These are phyloP conservation scores for Pollenia griseotomentosa DNA, from an alignment of 2,888 invertebrate species.

Conservation along the genomic window DNA sequence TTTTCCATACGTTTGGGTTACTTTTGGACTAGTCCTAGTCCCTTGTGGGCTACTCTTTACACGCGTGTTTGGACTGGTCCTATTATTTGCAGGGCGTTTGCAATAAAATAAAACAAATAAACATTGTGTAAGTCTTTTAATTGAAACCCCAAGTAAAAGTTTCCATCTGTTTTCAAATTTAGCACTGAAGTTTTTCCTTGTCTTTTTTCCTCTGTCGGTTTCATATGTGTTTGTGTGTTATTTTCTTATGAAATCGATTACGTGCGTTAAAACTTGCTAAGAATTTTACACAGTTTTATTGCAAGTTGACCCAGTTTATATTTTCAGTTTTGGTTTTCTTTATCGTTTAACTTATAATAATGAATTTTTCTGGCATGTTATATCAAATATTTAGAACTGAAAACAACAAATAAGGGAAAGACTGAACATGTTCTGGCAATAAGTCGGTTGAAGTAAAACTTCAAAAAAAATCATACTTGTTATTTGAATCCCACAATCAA, in stretches of 20 bases:
- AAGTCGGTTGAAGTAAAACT: no score
- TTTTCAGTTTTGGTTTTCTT: neutral
- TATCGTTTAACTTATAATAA: constrained; percentile 5
- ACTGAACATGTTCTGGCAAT: no score
- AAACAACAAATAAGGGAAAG: no score
- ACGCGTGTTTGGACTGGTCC: no score
- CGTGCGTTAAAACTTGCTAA: constrained; percentile 21
- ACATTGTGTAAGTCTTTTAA: constrained; percentile 21
- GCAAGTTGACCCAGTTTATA: constrained; percentile 48
- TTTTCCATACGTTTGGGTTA: no score
- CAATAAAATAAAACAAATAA: constrained; percentile 35
- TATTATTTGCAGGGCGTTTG: no score
- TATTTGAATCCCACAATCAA: no score
- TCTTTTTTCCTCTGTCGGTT: neutral
- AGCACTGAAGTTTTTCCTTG: constrained; percentile 6
- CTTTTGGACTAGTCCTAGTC: no score
- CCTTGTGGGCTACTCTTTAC: no score
- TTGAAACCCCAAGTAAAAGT: constrained; percentile 7
- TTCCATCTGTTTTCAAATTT: constrained; percentile 28
- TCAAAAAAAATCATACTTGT: no score
- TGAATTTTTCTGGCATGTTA: constrained; percentile 7
- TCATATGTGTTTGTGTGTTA: neutral
- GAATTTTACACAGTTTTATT: constrained; percentile 24
- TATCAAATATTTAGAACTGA: neutral
- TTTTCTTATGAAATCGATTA: constrained; percentile 44